Conservation (phyloP, 2,888 invertebrate genomes). For the Drosophila putrida region DNA sequence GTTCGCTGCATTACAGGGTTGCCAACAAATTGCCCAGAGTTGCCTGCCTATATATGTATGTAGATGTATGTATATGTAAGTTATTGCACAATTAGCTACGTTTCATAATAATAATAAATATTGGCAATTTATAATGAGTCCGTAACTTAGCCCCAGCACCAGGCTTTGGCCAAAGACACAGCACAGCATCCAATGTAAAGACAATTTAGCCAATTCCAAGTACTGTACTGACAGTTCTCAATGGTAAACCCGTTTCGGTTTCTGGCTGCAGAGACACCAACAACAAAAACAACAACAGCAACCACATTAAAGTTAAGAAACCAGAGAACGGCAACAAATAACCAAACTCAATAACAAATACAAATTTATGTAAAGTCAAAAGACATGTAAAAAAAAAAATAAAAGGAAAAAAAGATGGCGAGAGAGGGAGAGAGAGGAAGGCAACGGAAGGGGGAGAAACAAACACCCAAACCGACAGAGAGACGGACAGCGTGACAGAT, state of each 20-base stretch:
- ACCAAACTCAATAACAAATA: constrained; percentile 55
- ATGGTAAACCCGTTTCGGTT: constrained; percentile 56
- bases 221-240: constrained; percentile 29
- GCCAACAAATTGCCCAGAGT: constrained; percentile 16
- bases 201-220: constrained; percentile 28
- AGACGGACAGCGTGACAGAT: constrained; percentile 15
- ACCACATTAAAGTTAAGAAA: constrained; percentile 43
- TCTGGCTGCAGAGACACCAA: constrained; percentile 3
- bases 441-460: constrained; percentile 15
- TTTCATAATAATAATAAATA: constrained; percentile 72
- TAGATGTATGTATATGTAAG: constrained; percentile 5
- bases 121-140: constrained; percentile 65
- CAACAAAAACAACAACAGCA: constrained; percentile 10
- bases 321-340: constrained; percentile 55
- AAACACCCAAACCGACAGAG: background rate
- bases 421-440: constrained; percentile 2
- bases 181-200: constrained; percentile 18
- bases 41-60: background rate
- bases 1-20: constrained; percentile 25
- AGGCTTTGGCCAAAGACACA: constrained; percentile 3
- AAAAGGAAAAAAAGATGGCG: constrained; percentile 15
- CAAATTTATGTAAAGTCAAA: constrained; percentile 61
- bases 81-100: constrained; percentile 60
- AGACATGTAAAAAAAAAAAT: constrained; percentile 42
- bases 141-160: constrained; percentile 17